Percentiles rank a stretch among this genome's conserved stretches.
These are phyloP conservation scores for Eristalinus sepulchralis DNA, from an alignment of 2,888 invertebrate genomes.

Conservation along the genomic window DNA sequence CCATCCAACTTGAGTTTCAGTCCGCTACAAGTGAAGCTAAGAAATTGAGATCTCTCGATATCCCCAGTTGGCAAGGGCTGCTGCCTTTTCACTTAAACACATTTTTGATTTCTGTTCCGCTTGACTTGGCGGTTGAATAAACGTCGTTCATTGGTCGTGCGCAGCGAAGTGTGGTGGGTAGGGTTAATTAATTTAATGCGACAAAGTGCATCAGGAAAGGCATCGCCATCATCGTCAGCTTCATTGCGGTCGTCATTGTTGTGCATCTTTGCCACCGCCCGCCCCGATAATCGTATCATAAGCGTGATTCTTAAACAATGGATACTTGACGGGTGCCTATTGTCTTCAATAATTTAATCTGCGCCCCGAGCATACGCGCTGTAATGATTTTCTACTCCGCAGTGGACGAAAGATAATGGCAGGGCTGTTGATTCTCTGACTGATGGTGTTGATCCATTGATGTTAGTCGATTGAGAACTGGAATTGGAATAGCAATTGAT, in stretches of 20 bases:
- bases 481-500: not conserved
- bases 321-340: not conserved
- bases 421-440: not conserved
- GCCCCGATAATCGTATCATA: not conserved
- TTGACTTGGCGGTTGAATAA: not conserved
- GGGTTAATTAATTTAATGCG: slow-evolving; percentile 62
- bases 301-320: not conserved
- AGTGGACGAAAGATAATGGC: not conserved
- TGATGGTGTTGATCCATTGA: not conserved
- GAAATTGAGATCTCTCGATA: not conserved
- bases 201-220: slow-evolving; percentile 39
- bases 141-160: not conserved
- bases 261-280: too few relatives aligned
- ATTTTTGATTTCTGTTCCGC: not conserved
- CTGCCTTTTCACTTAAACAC: not conserved
- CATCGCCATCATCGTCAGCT: slow-evolving; percentile 31
- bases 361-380: not conserved
- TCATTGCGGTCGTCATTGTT: not conserved
- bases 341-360: not conserved
- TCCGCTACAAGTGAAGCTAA: not conserved
- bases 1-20: not conserved
- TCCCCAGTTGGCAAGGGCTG: not conserved
- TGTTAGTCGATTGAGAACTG: not conserved
- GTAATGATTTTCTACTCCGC: not conserved
- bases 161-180: slow-evolving; percentile 15